Evolutionary conservation across 1,140 invertebrate species (phyloP).

Genomic region (Pseudomyrmex concolor): DNA sequence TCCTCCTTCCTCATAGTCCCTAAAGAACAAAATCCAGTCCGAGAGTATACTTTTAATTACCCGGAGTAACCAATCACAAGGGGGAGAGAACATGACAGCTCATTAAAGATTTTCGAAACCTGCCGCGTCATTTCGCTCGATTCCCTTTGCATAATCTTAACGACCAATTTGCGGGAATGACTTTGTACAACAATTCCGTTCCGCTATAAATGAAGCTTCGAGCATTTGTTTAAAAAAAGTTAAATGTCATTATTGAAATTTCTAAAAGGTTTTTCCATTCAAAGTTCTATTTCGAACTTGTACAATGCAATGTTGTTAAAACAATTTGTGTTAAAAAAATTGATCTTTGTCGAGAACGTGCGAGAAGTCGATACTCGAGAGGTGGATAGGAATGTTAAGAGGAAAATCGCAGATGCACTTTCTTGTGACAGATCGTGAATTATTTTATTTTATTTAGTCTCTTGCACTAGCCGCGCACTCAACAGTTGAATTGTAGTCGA

Average conservation of each 20-base stretch:
- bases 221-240: not conserved
- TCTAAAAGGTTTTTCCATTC: not conserved
- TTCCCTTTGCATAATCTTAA: slow-evolving; percentile 14
- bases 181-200: slow-evolving; percentile 19
- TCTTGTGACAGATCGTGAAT: too few relatives aligned
- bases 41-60: slow-evolving; percentile 4
- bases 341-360: not conserved
- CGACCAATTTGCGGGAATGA: slow-evolving; percentile 32
- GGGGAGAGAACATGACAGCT: slow-evolving; percentile 13
- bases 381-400: too few relatives aligned
- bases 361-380: not conserved
- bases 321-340: not conserved
- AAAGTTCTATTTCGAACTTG: too few relatives aligned
- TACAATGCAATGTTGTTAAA: not conserved
- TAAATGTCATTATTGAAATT: not conserved
- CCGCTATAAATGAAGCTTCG: not conserved
- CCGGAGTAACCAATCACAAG: not conserved
- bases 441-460: too few relatives aligned
- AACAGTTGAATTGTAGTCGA: too few relatives aligned
- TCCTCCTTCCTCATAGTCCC: not conserved
- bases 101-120: slow-evolving; percentile 12
- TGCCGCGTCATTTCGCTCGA: slow-evolving; percentile 15
- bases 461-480: too few relatives aligned
- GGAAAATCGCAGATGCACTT: too few relatives aligned
- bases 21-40: slow-evolving; percentile 24